Percentiles rank a stretch among this genome's conserved stretches.
Evolutionary conservation across 2,113 vertebrate genomes (phyloP).

Genomic region (Numenius arquata): DNA sequence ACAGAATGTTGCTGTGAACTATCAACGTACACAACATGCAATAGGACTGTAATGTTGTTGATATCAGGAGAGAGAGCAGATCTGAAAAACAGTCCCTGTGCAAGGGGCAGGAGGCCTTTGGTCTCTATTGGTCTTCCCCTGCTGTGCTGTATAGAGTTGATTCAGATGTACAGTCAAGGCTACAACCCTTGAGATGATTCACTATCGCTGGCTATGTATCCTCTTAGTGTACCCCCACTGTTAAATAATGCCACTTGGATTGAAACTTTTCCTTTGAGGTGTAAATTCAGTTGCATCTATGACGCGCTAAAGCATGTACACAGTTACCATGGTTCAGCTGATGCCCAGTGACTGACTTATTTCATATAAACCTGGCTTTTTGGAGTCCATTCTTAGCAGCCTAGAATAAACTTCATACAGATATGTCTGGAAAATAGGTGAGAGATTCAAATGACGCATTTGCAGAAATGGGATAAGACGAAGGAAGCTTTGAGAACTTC

Average conservation of each 20-base stretch:
- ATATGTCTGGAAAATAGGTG: neutral
- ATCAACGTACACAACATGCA: neutral
- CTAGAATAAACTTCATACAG: neutral
- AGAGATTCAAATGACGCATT: neutral
- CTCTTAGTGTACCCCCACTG: neutral
- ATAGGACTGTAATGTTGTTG: neutral
- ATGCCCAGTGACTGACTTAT: neutral
- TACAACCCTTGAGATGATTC: neutral
- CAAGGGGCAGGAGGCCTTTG: neutral
- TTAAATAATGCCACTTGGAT: neutral
- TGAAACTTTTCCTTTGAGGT: neutral
- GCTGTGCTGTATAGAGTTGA: neutral
- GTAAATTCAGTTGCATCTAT: neutral
- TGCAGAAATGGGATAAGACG: neutral
- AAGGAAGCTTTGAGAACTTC: neutral
- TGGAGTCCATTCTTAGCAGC: neutral
- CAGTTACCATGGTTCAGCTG: neutral
- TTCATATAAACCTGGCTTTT: neutral
- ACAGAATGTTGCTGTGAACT: neutral
- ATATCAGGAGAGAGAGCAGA: neutral
- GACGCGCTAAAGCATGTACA: neutral
- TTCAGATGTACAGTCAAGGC: neutral
- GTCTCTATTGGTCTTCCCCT: neutral
- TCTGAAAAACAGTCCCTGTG: neutral
- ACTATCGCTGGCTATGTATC: neutral